Percentiles rank a stretch among this genome's conserved stretches.
Conservation (phyloP, 2,797 vertebrate genomes). For the Limosa lapponica region DNA sequence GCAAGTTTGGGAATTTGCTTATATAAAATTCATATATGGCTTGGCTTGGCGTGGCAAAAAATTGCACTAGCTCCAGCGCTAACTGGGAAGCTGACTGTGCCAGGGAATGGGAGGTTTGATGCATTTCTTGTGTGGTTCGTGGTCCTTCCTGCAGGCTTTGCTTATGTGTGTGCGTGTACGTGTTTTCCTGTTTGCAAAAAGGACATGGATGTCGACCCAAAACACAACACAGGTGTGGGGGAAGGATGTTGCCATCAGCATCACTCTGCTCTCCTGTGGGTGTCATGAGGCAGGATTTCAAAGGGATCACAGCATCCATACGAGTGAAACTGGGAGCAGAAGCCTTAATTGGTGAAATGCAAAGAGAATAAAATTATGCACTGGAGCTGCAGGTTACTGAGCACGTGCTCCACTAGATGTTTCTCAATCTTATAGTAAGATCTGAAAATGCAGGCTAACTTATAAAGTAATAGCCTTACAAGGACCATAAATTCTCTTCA, state of each 20-base stretch:
- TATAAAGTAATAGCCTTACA: background rate
- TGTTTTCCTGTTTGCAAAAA: background rate
- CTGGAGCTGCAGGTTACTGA: background rate
- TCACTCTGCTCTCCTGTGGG: background rate
- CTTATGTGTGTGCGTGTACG: rapidly evolving
- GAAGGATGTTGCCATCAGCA: background rate
- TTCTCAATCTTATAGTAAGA: background rate
- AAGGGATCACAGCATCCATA: background rate
- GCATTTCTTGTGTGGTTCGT: background rate
- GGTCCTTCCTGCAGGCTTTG: background rate
- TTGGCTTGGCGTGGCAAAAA: background rate
- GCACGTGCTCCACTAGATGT: rapidly evolving
- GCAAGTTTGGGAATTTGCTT: background rate
- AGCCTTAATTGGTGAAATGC: background rate
- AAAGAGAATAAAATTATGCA: background rate
- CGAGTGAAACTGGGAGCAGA: background rate
- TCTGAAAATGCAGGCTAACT: background rate
- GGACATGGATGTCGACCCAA: background rate
- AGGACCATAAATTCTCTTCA: background rate
- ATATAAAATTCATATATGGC: background rate
- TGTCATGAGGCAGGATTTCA: background rate
- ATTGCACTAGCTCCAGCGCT: background rate
- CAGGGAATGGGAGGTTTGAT: background rate
- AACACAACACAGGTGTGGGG: background rate
- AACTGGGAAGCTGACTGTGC: background rate